phyloP scores from a whole-genome alignment of 1,140 invertebrate species.

The Nasonia vitripennis region DNA sequence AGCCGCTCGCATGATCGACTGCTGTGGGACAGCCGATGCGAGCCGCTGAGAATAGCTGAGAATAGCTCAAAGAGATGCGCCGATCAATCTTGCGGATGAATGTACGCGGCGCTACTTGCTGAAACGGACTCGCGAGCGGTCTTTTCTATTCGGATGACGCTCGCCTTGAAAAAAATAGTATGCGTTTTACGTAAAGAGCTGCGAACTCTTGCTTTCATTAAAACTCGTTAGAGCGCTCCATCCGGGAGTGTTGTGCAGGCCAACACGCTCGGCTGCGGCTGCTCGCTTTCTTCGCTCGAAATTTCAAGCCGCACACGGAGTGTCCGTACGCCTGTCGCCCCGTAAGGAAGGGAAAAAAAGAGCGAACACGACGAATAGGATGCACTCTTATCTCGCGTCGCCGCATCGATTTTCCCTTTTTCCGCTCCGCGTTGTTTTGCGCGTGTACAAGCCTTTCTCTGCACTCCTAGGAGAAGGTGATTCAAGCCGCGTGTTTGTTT shows the following conservation, averaged over 20 bases:
- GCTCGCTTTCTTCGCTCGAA: conserved; percentile 5
- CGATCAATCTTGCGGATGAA: conserved; percentile 24
- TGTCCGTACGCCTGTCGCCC: no score
- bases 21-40: background rate
- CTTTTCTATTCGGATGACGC: conserved; percentile 14
- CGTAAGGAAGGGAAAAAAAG: background rate
- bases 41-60: background rate
- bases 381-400: background rate
- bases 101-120: background rate
- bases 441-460: no score
- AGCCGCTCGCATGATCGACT: background rate
- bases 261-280: background rate
- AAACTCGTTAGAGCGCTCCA: conserved; percentile 24
- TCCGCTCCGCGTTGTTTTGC: no score
- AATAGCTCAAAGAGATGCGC: conserved; percentile 21
- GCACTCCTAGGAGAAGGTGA: background rate
- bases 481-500: background rate
- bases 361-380: background rate
- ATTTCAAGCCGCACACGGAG: background rate
- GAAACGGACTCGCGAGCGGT: background rate
- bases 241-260: background rate
- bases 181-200: background rate
- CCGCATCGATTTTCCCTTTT: conserved; percentile 41
- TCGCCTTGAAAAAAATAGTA: no score
- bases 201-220: conserved; percentile 17